Base-by-base conservation (phyloP, 2,888 invertebrate genomes). In the Apotomis turbidana region DNA sequence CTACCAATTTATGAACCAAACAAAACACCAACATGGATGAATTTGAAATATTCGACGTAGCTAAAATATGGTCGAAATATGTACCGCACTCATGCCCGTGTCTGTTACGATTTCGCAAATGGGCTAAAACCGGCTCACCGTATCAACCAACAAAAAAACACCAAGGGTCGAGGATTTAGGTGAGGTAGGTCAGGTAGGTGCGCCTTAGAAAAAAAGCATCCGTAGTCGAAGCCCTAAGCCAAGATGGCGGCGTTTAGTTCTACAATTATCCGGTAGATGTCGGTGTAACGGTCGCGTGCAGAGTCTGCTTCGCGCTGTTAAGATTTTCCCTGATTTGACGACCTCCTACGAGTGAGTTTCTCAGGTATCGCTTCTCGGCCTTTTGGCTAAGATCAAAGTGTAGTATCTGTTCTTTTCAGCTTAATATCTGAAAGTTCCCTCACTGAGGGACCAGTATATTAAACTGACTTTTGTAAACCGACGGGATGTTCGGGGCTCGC, bases 331-430 rank as follows among this genome's bases (percentile, higher is more conserved):
- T 58, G 49, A 9, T 15, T 9, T 36, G 58, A 58, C 49, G 67
- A 49, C 49, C 1, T 5, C 36, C 12, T 5, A n/a, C n/a, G 6
- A 38, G n/a, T 41, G 4, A 54, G 2, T n/a, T 3, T 13, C 0
- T 1, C 4, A 0, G 4, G 41, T 41, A 41, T 41, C 41, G 41
- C 41, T 41, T 41, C 41, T 41, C 41, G 41, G 41, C 41, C 41
- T 52, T 64, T 64, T 64, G 64, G 64, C 64, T 64, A 64, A 64
- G 64, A 64, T 55, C 64, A 57, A 55, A 66, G 54, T 52, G 52
- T 52, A 63, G 52, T 63, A 38, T 38, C 52, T 52, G 51, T 66
- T 15, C 59, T 59, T 59, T 59, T 59, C 59, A 59, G 59, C 63
- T 52, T 63, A 54, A 63, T 63, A 63, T 44, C 59, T 59, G 59